phyloP scores from a whole-genome alignment of 2,113 vertebrate genomes.

The Hylia prasina region DNA sequence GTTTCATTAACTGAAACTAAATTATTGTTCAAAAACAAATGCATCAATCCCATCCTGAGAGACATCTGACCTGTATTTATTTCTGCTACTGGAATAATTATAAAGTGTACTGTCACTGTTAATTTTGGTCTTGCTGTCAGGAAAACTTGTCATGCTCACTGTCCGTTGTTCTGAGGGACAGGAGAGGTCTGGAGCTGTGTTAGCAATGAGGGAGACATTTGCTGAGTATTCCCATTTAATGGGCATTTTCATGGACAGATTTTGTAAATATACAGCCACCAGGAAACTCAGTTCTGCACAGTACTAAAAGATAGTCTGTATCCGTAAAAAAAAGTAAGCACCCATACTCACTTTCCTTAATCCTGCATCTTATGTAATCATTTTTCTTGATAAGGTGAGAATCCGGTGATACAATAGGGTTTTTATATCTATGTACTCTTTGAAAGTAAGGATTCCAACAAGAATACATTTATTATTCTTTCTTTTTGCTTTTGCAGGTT shows the following conservation, averaged over 20 bases:
- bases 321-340: neutral
- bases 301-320: neutral
- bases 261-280: neutral
- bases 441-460: neutral
- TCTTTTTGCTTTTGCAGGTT: neutral
- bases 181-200: neutral
- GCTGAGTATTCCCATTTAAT: neutral
- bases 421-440: neutral
- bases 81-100: neutral
- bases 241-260: neutral
- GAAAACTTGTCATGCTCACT: neutral
- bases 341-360: rapidly evolving
- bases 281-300: neutral
- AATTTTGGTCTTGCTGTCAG: neutral
- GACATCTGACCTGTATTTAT: neutral
- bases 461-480: neutral
- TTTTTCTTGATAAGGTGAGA: neutral
- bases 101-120: neutral
- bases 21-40: neutral
- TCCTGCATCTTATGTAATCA: neutral
- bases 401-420: neutral
- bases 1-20: neutral
- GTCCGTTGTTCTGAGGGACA: neutral
- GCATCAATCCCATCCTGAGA: neutral
- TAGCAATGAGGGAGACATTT: neutral